A percentile compares a stretch with the other conserved stretches of the same genome.
phyloP scores from a whole-genome alignment of 2,113 vertebrate genomes.

The Apeltes quadracus region DNA sequence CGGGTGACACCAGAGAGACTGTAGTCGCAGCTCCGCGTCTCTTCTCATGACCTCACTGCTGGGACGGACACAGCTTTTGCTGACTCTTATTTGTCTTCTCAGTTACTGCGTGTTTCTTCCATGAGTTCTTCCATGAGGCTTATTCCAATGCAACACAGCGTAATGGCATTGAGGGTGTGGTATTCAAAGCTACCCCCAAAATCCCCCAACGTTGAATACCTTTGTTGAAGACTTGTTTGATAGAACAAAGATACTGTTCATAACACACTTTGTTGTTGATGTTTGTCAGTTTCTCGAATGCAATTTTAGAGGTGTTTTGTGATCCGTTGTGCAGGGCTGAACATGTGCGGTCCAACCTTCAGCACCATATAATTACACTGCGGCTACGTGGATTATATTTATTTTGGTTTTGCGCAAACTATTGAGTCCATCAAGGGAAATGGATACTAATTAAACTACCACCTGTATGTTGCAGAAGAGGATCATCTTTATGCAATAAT shows the following conservation, averaged over 20 bases:
- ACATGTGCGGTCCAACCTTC: slow-evolving; percentile 2
- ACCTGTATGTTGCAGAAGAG: neutral
- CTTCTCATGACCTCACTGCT: slow-evolving; percentile 71
- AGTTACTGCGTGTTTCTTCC: slow-evolving; percentile 7
- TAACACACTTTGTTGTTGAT: neutral
- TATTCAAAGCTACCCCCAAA: slow-evolving; percentile 1
- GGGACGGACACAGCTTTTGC: slow-evolving; percentile 53
- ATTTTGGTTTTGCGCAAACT: slow-evolving; percentile 18
- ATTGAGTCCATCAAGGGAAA: slow-evolving; percentile 13
- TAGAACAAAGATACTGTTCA: neutral
- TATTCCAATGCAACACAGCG: slow-evolving; percentile 1
- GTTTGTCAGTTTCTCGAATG: neutral
- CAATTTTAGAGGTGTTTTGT: slow-evolving; percentile 10
- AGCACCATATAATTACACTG: slow-evolving; percentile 10
- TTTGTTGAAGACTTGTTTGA: neutral
- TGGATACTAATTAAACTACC: slow-evolving; percentile 2
- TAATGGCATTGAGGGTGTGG: slow-evolving; percentile 9
- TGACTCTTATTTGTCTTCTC: slow-evolving; percentile 43
- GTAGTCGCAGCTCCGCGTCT: slow-evolving; percentile 45
- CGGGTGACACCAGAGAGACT: slow-evolving; percentile 43
- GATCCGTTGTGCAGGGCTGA: neutral
- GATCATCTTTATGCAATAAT: slow-evolving; percentile 6
- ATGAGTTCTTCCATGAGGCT: slow-evolving; percentile 4
- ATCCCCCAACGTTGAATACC: neutral
- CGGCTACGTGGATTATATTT: neutral